Percentiles rank a stretch among this genome's conserved stretches.
Evolutionary conservation across 2,797 vertebrate genomes (phyloP).

Genomic region (Premnoplex brunnescens): DNA sequence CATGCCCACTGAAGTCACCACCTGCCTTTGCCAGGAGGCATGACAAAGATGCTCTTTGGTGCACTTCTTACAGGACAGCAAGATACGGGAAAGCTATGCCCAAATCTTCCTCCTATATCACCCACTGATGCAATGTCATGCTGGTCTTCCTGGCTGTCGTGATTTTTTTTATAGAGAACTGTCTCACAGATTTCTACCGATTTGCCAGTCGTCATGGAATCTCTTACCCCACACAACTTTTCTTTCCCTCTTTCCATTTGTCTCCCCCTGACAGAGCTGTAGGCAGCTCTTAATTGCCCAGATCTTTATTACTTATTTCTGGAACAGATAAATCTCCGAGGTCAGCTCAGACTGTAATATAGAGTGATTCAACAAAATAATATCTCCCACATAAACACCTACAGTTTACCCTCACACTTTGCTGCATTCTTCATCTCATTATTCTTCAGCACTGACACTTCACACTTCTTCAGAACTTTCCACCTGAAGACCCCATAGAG

Average conservation of each 20-base stretch:
- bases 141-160: not conserved
- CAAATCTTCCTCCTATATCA: not conserved
- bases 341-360: not conserved
- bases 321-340: slow-evolving; percentile 1
- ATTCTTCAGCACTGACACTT: not conserved
- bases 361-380: not conserved
- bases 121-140: not conserved
- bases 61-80: not conserved
- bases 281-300: not conserved
- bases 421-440: not conserved
- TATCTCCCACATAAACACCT: not conserved
- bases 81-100: not conserved
- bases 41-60: not conserved
- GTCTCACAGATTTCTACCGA: not conserved
- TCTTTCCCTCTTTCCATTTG: not conserved
- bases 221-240: not conserved
- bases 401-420: not conserved
- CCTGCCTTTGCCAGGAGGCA: not conserved
- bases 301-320: not conserved
- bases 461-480: not conserved
- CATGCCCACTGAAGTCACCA: not conserved
- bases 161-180: not conserved
- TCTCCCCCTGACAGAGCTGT: not conserved
- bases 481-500: not conserved
- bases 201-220: not conserved